Conservation (phyloP, 2,888 invertebrate genomes). For the Ophion obscuratus region DNA sequence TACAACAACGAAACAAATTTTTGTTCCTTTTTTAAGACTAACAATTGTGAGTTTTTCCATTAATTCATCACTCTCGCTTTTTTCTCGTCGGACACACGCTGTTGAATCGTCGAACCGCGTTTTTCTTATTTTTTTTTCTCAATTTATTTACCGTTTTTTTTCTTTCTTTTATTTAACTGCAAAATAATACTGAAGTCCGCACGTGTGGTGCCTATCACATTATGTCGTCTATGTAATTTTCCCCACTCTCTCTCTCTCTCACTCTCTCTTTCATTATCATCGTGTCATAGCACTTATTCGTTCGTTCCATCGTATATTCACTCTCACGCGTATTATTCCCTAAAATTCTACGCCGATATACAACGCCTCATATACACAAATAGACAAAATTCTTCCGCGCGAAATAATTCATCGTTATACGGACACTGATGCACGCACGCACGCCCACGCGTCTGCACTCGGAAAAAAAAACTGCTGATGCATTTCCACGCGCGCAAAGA, state of each 20-base stretch:
- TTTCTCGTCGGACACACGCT: slow-evolving; percentile 9
- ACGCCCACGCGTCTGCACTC: slow-evolving; percentile 49
- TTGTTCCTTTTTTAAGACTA: slow-evolving; percentile 71
- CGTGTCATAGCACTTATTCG: slow-evolving; percentile 11
- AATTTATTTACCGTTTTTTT: slow-evolving; percentile 50
- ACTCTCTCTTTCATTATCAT: slow-evolving; percentile 29
- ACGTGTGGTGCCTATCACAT: slow-evolving; percentile 84
- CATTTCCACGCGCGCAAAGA: slow-evolving; percentile 73
- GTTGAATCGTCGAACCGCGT: slow-evolving; percentile 5
- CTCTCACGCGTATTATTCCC: slow-evolving; percentile 49
- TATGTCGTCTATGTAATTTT: slow-evolving; percentile 77
- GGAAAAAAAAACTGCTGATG: slow-evolving; percentile 50
- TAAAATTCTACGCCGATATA: slow-evolving; percentile 32
- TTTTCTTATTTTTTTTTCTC: slow-evolving; percentile 14
- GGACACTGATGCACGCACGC: slow-evolving; percentile 49
- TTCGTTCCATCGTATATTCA: slow-evolving; percentile 13
- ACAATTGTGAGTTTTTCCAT: slow-evolving; percentile 69
- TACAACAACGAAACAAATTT: slow-evolving; percentile 75
- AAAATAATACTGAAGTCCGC: slow-evolving; percentile 84
- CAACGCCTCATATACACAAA: slow-evolving; percentile 42
- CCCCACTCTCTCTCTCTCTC: slow-evolving; percentile 17
- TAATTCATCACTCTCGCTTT: slow-evolving; percentile 35
- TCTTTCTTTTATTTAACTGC: slow-evolving; percentile 75
- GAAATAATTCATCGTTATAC: slow-evolving; percentile 46
- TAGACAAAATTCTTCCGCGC: slow-evolving; percentile 43